These are phyloP conservation scores for Actinernus sp. DNA, from an alignment of 92 coral and sea anemone genomes.

Conservation along the genomic window DNA sequence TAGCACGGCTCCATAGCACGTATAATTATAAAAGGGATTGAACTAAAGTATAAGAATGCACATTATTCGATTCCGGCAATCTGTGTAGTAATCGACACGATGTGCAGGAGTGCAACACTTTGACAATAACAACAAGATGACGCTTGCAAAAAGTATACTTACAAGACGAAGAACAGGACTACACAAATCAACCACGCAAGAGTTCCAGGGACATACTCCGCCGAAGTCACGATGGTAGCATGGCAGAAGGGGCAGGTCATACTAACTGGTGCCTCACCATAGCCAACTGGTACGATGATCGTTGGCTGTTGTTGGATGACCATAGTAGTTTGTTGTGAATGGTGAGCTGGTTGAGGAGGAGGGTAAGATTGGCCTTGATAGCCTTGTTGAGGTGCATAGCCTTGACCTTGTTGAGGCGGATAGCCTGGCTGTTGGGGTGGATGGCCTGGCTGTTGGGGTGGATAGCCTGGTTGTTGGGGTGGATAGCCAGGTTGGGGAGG, in stretches of 20 bases:
- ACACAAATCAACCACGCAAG: conserved; percentile 79
- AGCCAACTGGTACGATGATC: conserved; percentile 13
- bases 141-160: conserved; percentile 11
- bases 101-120: no score
- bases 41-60: no score
- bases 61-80: no score
- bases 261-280: conserved; percentile 60
- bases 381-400: conserved; percentile 44
- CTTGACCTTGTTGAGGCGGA: conserved; percentile 36
- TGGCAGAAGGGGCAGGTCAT: conserved; percentile 84
- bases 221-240: conserved; percentile 68
- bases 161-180: conserved; percentile 57
- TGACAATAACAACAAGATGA: no score
- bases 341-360: conserved; percentile 7
- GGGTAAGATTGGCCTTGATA: conserved; percentile 11
- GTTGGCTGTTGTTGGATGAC: conserved; percentile 58
- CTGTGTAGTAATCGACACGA: no score
- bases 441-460: no score
- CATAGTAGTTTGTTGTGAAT: conserved; percentile 24
- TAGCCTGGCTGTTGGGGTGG: no score
- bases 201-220: conserved; percentile 63
- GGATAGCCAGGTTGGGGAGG: conserved; percentile 45
- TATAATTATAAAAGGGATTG: no score
- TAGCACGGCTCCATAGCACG: no score
- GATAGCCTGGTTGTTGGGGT: conserved; percentile 41